Conservation (phyloP, 2,888 invertebrate genomes). For the Leptinotarsa rubiginosa region DNA sequence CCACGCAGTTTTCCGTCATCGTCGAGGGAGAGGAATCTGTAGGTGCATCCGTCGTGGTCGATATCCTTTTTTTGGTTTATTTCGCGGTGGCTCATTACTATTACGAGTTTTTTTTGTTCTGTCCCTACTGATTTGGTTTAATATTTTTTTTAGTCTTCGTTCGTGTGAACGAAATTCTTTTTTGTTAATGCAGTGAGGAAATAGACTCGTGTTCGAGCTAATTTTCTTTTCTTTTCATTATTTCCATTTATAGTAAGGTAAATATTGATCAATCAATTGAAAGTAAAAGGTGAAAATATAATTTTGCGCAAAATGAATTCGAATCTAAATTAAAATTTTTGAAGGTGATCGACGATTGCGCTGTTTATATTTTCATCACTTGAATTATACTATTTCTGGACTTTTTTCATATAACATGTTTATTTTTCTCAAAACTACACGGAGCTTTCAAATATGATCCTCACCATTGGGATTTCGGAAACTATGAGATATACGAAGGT, state of each 20-base stretch:
- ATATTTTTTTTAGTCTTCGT: neutral
- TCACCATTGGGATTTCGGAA: too few relatives aligned
- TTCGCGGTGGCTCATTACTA: conserved; percentile 3
- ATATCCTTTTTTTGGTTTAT: conserved; percentile 1
- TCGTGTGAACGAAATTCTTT: neutral
- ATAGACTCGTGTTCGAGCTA: neutral
- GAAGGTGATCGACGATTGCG: too few relatives aligned
- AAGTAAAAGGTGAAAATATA: too few relatives aligned
- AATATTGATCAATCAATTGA: too few relatives aligned
- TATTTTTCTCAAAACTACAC: too few relatives aligned
- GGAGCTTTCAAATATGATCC: too few relatives aligned
- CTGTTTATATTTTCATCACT: too few relatives aligned
- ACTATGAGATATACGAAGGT: too few relatives aligned
- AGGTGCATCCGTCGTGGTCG: conserved; percentile 1
- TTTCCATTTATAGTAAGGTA: neutral
- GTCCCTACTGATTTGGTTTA: neutral
- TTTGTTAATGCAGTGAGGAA: neutral
- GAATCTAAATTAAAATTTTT: too few relatives aligned
- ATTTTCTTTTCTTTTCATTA: neutral
- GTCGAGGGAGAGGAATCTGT: conserved; percentile 59
- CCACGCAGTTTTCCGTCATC: conserved; percentile 58
- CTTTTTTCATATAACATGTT: too few relatives aligned
- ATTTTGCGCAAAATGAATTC: too few relatives aligned
- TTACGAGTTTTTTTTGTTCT: conserved; percentile 28
- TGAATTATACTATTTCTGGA: too few relatives aligned